Evolutionary conservation across 1,140 invertebrate species (phyloP), one percentile per base, ranked within the genome.

Genomic region (Steinernema feltiae): DNA sequence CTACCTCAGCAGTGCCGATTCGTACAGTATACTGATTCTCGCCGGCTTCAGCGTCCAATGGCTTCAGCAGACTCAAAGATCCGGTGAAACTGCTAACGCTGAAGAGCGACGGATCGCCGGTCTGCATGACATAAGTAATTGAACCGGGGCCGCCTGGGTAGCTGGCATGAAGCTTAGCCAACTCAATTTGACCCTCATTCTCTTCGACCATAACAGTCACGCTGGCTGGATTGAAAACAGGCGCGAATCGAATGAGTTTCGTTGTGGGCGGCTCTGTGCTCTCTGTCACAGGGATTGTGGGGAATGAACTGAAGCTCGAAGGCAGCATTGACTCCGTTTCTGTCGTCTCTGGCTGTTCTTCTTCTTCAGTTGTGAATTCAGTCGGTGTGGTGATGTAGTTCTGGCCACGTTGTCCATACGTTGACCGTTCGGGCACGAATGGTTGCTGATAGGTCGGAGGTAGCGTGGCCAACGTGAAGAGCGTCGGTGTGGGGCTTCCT

Each of bases 11-110:
- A 32, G 84, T 87, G 24, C 78, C 78, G 32, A 85, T 74, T 32
- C 69, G 48, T 1, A 85, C 46, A 29, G 71, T 69, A 29, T 79
- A 81, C 17, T 74, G 63, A 30, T 73, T 74, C 30, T 30, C 32
- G 30, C 84, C 80, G 17, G 76, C 32, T 75, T 85, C 84, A 0
- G 84, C 84, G 75, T 85, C 85, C 15, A 85, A 27, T 18, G 83
- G 63, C 41, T 80, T 75, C 17, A 86, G 46, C 48, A 85, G 72
- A 17, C 69, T 78, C 21, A 85, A 63, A 32, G 78, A 46, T 21
- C 83, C 83, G 41, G 77, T 85, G 70, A 71, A 79, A 27, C 73
- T 79, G 48, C 71, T 71, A 1, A 83, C 74, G 46, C 76, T 78
- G 46, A 82, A 83, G 12, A 81, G 48, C 18, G 46, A 75, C 12